Percentiles rank a stretch among this genome's conserved stretches.
Conservation (phyloP, 2,888 invertebrate species). For the Agrotis clavis region DNA sequence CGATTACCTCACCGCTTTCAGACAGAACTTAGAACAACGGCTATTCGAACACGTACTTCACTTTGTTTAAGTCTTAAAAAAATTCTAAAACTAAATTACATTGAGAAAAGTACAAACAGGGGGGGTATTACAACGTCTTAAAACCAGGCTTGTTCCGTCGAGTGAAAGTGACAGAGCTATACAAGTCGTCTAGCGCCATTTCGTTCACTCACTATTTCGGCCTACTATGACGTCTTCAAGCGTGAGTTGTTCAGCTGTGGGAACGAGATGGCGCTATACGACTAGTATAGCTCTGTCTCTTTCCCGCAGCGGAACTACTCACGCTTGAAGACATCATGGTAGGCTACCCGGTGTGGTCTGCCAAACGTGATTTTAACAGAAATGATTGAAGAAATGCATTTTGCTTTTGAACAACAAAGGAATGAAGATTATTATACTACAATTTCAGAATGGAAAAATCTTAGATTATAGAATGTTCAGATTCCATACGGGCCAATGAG, state of each 20-base stretch:
- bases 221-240: no score
- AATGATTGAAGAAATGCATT: slow-evolving; percentile 25
- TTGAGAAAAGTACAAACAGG: slow-evolving; percentile 53
- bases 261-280: no score
- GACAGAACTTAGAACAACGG: slow-evolving; percentile 42
- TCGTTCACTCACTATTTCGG: no score
- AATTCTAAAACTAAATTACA: slow-evolving; percentile 51
- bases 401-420: neutral
- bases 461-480: neutral
- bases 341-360: slow-evolving; percentile 21
- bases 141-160: no score
- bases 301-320: no score
- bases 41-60: slow-evolving; percentile 50
- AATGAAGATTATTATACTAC: neutral
- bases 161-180: no score
- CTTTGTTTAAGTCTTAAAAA: slow-evolving; percentile 57
- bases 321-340: no score
- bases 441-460: slow-evolving; percentile 15
- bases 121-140: no score
- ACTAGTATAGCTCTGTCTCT: no score
- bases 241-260: no score
- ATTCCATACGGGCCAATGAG: no score
- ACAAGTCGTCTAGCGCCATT: no score
- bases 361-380: slow-evolving; percentile 41
- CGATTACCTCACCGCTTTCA: slow-evolving; percentile 47